Percentiles rank a stretch among this genome's conserved stretches.
Conservation (phyloP, 2,888 invertebrate species). For the Andrena trimmerana region DNA sequence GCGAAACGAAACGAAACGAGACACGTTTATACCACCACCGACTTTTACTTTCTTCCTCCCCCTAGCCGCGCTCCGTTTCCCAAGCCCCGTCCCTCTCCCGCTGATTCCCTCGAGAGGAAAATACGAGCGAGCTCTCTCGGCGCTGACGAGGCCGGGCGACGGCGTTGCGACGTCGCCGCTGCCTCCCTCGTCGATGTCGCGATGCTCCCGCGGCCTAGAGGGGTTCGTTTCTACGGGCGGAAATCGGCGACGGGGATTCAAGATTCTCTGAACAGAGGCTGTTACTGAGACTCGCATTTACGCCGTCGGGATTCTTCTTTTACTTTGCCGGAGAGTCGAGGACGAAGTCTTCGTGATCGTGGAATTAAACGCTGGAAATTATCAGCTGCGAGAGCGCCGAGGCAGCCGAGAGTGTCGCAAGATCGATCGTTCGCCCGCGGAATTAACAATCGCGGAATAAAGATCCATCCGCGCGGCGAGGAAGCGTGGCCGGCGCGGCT, state of each 20-base stretch:
- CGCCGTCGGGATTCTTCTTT: no score
- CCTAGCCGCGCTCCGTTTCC: conserved; percentile 45
- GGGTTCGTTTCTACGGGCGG: neutral
- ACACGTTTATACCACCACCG: conserved; percentile 69
- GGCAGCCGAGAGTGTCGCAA: neutral
- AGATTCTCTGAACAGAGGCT: no score
- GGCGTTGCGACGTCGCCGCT: neutral
- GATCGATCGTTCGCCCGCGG: conserved; percentile 7
- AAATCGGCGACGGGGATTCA: no score
- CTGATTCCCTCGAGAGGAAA: conserved; percentile 80
- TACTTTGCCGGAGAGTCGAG: no score
- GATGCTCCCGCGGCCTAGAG: neutral
- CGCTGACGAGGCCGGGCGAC: neutral
- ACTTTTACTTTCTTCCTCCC: conserved; percentile 61
- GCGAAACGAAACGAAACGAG: conserved; percentile 72
- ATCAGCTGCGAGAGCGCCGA: neutral
- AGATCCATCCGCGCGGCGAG: neutral
- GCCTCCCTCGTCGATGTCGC: conserved; percentile 2
- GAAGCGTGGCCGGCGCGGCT: neutral
- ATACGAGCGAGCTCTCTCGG: conserved; percentile 62
- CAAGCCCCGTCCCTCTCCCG: conserved; percentile 44
- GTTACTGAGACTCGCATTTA: no score
- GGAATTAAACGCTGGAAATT: no score
- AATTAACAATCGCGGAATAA: conserved; percentile 33
- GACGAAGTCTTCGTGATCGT: no score